Evolutionary conservation across 2,797 vertebrate species (phyloP), one percentile per base, ranked within the genome.

Genomic region (Eidolon dupreanum): DNA sequence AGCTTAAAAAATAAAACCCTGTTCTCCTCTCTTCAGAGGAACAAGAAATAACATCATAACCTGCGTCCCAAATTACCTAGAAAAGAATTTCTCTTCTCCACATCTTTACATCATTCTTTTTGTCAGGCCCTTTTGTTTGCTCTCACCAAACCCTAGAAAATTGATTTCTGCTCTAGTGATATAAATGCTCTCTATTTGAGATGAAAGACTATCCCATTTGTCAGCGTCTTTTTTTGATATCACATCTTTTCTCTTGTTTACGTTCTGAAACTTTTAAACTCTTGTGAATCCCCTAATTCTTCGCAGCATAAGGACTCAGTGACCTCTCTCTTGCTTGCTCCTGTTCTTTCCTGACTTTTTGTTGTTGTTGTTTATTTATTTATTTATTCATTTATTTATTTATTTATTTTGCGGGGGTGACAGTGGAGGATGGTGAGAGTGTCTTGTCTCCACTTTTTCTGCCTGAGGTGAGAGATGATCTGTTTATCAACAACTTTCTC

Each of bases 81-180:
- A 88, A 66, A 83, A 31, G 51, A 82, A 4, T n/a, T 84, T 31
- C n/a, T 61, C 91, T 92, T 82, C 59, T 79, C 70, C 3, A 7
- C 1, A 2, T 43, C 33, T 65, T 73, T 81, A 12, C 28, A 55
- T 59, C 38, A 36, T 41, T 90, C 46, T 75, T 20, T 73, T 38
- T 63, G 79, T 55, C 41, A 94, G 61, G 7, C 24, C 3, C 26
- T 57, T 92, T n/a, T 85, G 51, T 85, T 94, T 73, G 20, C 55
- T 10, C 8, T 82, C 19, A 55, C n/a, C 61, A 82, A 82, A 46
- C 75, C 81, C 61, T 49, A 16, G 16, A 38, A 90, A 78, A 92
- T 59, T 22, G n/a, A 65, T 93, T 90, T 95, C 68, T 92, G 68
- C n/a, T 82, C 26, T 63, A 63, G 33, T 49, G 79, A 73, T 85